These are phyloP conservation scores for Sisyra terminalis DNA, from an alignment of 2,888 invertebrate genomes.

Conservation along the genomic window DNA sequence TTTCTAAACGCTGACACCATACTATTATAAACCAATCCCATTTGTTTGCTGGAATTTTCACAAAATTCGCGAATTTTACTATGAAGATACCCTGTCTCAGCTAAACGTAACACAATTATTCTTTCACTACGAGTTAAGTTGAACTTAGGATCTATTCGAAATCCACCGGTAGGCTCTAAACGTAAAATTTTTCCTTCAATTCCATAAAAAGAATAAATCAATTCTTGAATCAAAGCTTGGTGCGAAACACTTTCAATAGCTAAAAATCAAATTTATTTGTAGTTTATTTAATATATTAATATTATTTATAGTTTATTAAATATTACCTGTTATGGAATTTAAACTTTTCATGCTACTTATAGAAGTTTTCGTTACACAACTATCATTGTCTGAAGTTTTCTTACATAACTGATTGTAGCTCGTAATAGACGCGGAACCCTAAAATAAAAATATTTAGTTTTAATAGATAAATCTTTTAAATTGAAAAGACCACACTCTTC, in stretches of 20 bases:
- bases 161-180: conserved; percentile 45
- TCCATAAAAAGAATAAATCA: conserved; percentile 77
- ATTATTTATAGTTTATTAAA: background rate
- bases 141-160: conserved; percentile 38
- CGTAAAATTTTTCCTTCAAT: conserved; percentile 63
- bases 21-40: conserved; percentile 68
- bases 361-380: too few species aligned
- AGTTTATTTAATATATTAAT: background rate
- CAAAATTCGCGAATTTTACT: conserved; percentile 64
- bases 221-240: conserved; percentile 48
- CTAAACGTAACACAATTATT: conserved; percentile 51
- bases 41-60: conserved; percentile 46
- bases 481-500: too few species aligned
- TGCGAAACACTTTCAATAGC: conserved; percentile 22
- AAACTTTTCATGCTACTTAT: too few species aligned
- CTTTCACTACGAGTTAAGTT: conserved; percentile 38
- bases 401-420: too few species aligned
- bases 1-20: conserved; percentile 69
- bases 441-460: too few species aligned
- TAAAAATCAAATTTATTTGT: background rate
- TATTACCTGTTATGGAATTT: background rate
- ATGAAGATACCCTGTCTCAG: conserved; percentile 68
- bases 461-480: too few species aligned
- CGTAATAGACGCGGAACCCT: too few species aligned
- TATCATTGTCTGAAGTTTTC: too few species aligned